Evolutionary conservation across 2,888 invertebrate species (phyloP).

Genomic region (Acrobasis consociella): DNA sequence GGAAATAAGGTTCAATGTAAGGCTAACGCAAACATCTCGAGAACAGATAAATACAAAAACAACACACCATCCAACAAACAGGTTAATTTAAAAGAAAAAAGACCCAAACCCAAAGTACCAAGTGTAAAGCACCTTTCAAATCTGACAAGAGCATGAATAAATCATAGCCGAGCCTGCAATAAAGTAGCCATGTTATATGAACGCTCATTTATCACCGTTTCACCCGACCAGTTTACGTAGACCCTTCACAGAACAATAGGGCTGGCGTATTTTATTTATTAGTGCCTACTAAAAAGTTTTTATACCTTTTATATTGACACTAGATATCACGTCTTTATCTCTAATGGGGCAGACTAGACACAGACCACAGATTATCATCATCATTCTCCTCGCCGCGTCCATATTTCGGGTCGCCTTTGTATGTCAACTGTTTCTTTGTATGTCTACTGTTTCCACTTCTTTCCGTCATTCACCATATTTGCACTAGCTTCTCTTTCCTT

Average conservation of each 20-base stretch:
- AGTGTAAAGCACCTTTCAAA: constrained; percentile 66
- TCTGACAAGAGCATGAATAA: constrained; percentile 77
- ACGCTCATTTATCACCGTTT: constrained; percentile 75
- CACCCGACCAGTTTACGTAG: constrained; percentile 50
- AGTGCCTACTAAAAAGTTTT: too few relatives aligned
- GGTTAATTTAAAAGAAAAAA: constrained; percentile 27
- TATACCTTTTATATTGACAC: too few relatives aligned
- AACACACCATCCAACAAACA: constrained; percentile 3
- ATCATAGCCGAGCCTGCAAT: constrained; percentile 77
- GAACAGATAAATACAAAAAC: not conserved
- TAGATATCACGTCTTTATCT: too few relatives aligned
- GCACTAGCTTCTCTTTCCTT: too few relatives aligned
- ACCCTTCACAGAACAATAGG: constrained; percentile 35
- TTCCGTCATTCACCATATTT: too few relatives aligned
- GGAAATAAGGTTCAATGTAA: not conserved
- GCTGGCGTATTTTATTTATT: constrained; percentile 12
- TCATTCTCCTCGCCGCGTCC: too few relatives aligned
- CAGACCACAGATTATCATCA: too few relatives aligned
- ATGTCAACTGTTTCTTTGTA: too few relatives aligned
- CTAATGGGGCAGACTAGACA: too few relatives aligned
- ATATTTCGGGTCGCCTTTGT: too few relatives aligned
- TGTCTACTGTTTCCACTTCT: too few relatives aligned
- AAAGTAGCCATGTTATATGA: constrained; percentile 79
- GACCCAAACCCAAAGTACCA: constrained; percentile 43
- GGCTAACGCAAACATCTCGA: not conserved